Base-by-base conservation (phyloP, 2,888 invertebrate species). In the Drosophila quinaria region DNA sequence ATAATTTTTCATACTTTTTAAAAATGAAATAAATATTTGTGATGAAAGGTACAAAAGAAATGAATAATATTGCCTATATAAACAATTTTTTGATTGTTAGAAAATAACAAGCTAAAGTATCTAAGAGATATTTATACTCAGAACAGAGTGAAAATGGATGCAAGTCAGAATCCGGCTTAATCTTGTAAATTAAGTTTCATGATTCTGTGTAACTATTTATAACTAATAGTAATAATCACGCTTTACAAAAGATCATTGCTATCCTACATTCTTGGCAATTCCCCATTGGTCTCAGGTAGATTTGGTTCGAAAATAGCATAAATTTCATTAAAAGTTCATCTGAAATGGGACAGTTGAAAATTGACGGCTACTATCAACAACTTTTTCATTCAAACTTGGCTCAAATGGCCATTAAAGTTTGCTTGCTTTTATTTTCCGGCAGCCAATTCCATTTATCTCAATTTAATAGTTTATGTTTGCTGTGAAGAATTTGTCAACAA, bases 21-120 rank as follows among this genome's bases (percentile, higher is more conserved):
- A 15, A 58, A 50, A 35, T 56, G 22, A 46, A 62, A 56, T 15
- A 69, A 56, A 46, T 46, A 42, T 35, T n/a, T 15, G 10, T 37
- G n/a, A 35, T 46, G 31, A 31, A 19, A 33, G 29, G 41, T 17
- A 19, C 17, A 37, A 15, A 29, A 5, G 13, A 3, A 10, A 29
- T 17, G 42, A 4, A 44, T 39, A 39, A 49, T 31, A 22, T 29
- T 25, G 25, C 25, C 17, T 37, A 11, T 17, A 37, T 37, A 25
- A 17, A 25, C 15, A 25, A 17, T 37, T 47, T 25, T 25, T 0
- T 2, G 11, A 52, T 15, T 51, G 51, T 22, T n/a, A 39, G 29
- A 17, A 29, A 52, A 11, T 1, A 22, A 15, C 9, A 47, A 25
- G 8, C 25, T 9, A n/a, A 29, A 15, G 15, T 10, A 15, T 9